Evolutionary conservation across 1,140 invertebrate species (phyloP).

Genomic region (Zelostemma sp.): DNA sequence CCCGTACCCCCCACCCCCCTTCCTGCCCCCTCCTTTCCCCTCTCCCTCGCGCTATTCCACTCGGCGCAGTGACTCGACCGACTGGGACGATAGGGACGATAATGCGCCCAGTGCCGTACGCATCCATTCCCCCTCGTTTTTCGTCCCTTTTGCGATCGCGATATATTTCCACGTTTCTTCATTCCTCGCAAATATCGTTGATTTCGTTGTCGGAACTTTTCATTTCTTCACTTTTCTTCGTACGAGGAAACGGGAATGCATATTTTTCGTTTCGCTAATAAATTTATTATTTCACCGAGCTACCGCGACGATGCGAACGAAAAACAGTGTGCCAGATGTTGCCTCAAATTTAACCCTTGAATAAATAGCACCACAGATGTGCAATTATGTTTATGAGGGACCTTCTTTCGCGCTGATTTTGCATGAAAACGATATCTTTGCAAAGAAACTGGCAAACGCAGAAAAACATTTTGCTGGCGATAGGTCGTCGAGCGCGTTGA

Average conservation of each 20-base stretch:
- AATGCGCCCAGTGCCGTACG: slow-evolving; percentile 31
- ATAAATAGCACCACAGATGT: neutral
- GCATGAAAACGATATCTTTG: no score
- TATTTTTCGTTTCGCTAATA: no score
- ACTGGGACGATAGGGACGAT: slow-evolving; percentile 48
- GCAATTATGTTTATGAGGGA: neutral
- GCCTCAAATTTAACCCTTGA: neutral
- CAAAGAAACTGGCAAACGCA: no score
- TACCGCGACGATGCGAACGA: neutral
- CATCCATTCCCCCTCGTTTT: neutral
- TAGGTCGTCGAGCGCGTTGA: no score
- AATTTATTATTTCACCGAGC: neutral
- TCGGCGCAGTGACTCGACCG: slow-evolving; percentile 43
- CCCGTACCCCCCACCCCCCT: slow-evolving; percentile 2
- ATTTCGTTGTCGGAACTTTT: no score
- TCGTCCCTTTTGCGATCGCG: no score
- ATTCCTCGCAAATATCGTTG: no score
- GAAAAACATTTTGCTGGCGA: no score
- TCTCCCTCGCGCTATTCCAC: slow-evolving; percentile 13
- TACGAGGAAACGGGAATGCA: no score
- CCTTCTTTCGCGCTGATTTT: no score
- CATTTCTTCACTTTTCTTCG: no score
- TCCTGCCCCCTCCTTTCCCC: slow-evolving; percentile 10
- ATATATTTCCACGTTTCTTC: no score
- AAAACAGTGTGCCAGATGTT: neutral